Evolutionary conservation across 2,888 invertebrate genomes (phyloP), one percentile per base, ranked within the genome.

Genomic region (Drosophila peninsularis): DNA sequence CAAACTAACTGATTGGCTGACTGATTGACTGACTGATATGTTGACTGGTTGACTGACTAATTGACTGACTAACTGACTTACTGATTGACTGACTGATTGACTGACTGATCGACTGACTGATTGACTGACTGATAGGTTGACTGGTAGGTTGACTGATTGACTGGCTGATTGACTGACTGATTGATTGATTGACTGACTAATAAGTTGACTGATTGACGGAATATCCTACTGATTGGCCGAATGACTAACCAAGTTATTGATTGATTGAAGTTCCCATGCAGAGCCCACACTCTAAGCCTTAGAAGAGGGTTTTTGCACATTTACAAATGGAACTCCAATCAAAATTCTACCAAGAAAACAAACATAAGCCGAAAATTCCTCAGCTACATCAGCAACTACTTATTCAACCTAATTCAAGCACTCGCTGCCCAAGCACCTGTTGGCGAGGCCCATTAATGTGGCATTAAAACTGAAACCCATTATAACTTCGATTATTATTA

Each of bases 401-500:
- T 5, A 44, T 14, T 14, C 14, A 24, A 41, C 19, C 6, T 19
- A 21, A 7, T 21, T 24, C 0, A 4, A 24, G 21, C 44, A 24
- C 14, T 44, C 14, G n/a, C 27, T 17, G n/a, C 3, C 13, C 49
- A 4, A 7, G 32, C 49, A 50, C 49, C 49, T 50, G 49, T 45
- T 45, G 3, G 17, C 45, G 1, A 3, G 11, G 17, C 45, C 45
- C 32, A 53, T 53, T 30, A 37, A 53, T 17, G 24, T 27, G 27
- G 30, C 27, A 19, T 39, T 30, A 14, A 41, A 7, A 13, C 30
- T 19, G 14, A 19, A n/a, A 6, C 0, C 36, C 24, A 30, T 52
- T 24, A 37, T 52, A 36, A 24, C 24, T 24, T 52, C 32, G 32
- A 49, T 32, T 49, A 49, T 30, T 17, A 50, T 19, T 32, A 37